These are phyloP conservation scores for Cheilosia pagana DNA, from an alignment of 2,888 invertebrate species.

Conservation along the genomic window DNA sequence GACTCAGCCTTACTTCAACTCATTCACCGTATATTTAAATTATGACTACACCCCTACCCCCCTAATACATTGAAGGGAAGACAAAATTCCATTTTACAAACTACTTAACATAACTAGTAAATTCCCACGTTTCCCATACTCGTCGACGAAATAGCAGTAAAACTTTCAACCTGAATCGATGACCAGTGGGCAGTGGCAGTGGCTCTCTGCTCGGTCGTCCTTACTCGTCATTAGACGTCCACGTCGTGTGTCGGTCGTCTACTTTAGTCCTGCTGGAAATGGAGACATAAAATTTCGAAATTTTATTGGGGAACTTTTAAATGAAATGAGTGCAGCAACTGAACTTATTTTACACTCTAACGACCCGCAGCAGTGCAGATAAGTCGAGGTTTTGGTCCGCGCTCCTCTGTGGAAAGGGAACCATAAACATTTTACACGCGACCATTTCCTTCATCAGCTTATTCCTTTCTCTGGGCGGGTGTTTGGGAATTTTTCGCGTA, in stretches of 20 bases:
- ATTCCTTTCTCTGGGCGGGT: constrained; percentile 14
- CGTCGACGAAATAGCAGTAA: too few species aligned
- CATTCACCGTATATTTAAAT: too few species aligned
- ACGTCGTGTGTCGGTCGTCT: too few species aligned
- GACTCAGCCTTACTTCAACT: too few species aligned
- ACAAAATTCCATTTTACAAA: too few species aligned
- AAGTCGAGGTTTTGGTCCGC: constrained; percentile 47
- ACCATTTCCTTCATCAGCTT: constrained; percentile 57
- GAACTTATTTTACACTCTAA: constrained; percentile 49
- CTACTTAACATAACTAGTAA: background rate
- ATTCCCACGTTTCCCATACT: too few species aligned
- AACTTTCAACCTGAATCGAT: background rate
- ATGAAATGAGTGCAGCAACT: constrained; percentile 58
- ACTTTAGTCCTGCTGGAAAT: constrained; percentile 9
- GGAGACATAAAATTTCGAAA: constrained; percentile 48
- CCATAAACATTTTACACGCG: constrained; percentile 67
- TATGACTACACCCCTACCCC: too few species aligned
- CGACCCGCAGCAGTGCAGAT: constrained; percentile 47
- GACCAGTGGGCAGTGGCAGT: background rate
- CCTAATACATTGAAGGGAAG: too few species aligned
- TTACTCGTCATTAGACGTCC: background rate
- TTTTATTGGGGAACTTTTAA: constrained; percentile 67
- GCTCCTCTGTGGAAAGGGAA: constrained; percentile 13
- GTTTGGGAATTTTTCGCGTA: constrained; percentile 37
- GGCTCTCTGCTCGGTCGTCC: background rate